A percentile compares a stretch with the other conserved stretches of the same genome.
These are phyloP conservation scores for Diogma glabrata DNA, from an alignment of 2,888 invertebrate species.

Conservation along the genomic window DNA sequence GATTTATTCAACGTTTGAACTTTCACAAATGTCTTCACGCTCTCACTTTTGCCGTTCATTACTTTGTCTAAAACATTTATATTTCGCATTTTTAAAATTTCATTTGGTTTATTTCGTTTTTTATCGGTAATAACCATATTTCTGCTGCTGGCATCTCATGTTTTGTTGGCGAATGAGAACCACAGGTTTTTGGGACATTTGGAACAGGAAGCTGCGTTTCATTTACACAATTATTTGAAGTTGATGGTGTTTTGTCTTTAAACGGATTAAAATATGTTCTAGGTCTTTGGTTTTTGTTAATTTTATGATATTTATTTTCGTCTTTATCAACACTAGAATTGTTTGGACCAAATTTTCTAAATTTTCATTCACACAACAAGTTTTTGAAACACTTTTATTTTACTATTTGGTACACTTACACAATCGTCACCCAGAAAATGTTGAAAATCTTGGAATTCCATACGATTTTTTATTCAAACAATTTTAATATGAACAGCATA, in stretches of 20 bases:
- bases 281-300: no score
- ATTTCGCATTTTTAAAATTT: not conserved
- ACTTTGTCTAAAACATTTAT: not conserved
- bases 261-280: not conserved
- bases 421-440: no score
- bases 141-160: not conserved
- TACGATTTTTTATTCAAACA: no score
- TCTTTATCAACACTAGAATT: no score
- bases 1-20: not conserved
- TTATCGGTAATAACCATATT: not conserved
- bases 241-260: not conserved
- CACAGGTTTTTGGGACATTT: not conserved
- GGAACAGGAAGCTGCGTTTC: not conserved
- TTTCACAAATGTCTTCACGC: not conserved
- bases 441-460: no score
- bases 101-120: not conserved
- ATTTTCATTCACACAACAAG: no score
- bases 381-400: no score
- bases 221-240: not conserved
- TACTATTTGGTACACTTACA: no score
- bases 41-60: not conserved
- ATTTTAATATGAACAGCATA: no score
- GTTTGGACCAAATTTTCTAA: no score
- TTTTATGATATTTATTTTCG: no score
- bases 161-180: not conserved